These are phyloP conservation scores for Microcebus ravelobensis DNA, from an alignment of 2,113 vertebrate species.

Conservation along the genomic window DNA sequence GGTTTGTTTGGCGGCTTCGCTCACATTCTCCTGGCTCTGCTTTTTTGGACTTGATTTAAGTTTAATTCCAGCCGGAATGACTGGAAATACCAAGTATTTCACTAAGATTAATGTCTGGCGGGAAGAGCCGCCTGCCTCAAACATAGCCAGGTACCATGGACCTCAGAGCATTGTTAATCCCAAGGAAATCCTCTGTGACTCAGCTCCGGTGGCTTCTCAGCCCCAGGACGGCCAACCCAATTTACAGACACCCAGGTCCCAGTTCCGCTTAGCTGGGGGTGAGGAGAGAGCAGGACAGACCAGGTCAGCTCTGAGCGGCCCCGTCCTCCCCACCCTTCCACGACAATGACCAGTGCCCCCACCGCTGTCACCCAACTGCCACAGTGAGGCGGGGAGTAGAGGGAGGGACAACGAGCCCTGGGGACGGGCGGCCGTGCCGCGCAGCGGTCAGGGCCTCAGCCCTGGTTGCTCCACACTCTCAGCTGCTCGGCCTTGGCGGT, in stretches of 20 bases:
- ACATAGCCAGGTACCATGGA: conserved; percentile 55
- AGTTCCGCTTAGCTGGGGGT: neutral
- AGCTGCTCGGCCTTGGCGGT: neutral
- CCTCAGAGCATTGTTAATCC: conserved; percentile 54
- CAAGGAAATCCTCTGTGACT: conserved; percentile 68
- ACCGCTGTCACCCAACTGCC: fast-evolving
- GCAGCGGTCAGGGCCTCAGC: fast-evolving
- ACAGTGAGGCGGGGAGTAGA: fast-evolving
- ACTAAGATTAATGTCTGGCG: conserved; percentile 64
- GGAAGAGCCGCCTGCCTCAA: neutral
- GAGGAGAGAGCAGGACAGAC: neutral
- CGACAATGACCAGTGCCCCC: fast-evolving
- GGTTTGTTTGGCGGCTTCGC: neutral
- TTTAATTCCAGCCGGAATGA: conserved; percentile 76
- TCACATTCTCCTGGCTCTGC: conserved; percentile 65
- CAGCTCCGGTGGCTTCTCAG: conserved; percentile 43
- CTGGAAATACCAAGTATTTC: conserved; percentile 79
- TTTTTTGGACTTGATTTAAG: conserved; percentile 48
- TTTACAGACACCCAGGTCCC: neutral
- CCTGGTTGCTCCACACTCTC: neutral
- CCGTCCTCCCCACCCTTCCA: neutral
- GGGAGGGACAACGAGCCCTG: neutral
- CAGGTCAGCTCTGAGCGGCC: neutral
- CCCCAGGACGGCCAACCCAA: neutral
- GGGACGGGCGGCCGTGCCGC: fast-evolving